Base-by-base conservation (phyloP, 2,888 invertebrate species). In the Steinernema scapterisci region DNA sequence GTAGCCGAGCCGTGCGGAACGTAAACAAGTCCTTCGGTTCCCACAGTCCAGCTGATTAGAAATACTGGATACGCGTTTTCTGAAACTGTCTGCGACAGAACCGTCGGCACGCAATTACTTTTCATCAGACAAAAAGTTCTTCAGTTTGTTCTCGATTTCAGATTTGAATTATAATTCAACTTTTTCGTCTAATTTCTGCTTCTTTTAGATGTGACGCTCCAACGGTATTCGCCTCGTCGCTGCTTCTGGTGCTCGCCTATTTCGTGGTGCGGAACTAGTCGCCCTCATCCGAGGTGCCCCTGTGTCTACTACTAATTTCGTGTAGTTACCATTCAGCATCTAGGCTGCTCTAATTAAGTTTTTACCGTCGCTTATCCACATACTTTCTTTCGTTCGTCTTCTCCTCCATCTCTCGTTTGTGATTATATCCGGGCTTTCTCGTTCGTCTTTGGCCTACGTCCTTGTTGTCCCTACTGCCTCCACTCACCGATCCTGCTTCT, bases 341-440 rank as follows among this genome's bases (percentile, higher is more conserved):
- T 38, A 38, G 38, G 38, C 3, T 38, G 38, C 38, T 38, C 38
- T 48, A 48, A 7, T 19, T n/a, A n/a, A 48, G 48, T 5, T 19
- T 54, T 16, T 13, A 31, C 3, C 31, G n/a, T 63, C 27, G 21
- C 23, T 21, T 31, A 25, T 63, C 25, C 31, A 25, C 27, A 27
- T 21, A 19, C 27, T 25, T 27, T 63, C 31, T 27, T n/a, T n/a
- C n/a, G n/a, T n/a, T 19, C 23, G 5, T 16, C 63, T 63, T 63
- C 38, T 38, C 38, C 7, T 63, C n/a, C 63, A 27, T 31, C 31
- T 54, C 21, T 27, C 38, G 38, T 38, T 63, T 63, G 63, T 63
- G 63, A 63, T 63, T 63, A 63, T 38, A 38, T 31, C 38, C 31
- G 63, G 63, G 63, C 63, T 63, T 63, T 63, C 63, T 63, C 16